These are phyloP conservation scores for Orius insidiosus DNA, from an alignment of 1,140 invertebrate genomes.

Conservation along the genomic window DNA sequence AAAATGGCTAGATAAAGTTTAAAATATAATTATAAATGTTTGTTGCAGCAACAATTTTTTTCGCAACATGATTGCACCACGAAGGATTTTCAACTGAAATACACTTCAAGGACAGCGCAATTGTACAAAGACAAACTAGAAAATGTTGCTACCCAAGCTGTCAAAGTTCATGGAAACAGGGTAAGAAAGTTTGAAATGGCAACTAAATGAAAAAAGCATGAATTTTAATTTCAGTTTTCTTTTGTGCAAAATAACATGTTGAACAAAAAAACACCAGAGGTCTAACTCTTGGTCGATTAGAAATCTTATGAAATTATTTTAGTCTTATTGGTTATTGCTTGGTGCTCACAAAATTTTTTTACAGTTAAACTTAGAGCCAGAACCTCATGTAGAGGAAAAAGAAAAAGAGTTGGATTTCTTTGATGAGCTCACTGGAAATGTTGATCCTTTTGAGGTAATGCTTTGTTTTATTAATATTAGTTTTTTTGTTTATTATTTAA, in stretches of 20 bases:
- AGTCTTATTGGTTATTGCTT: background rate
- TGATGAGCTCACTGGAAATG: constrained; percentile 36
- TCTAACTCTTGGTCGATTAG: background rate
- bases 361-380: constrained; percentile 42
- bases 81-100: constrained; percentile 91
- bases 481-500: too few relatives aligned
- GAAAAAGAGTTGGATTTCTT: constrained; percentile 59
- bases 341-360: constrained; percentile 12
- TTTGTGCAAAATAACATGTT: background rate
- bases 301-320: background rate
- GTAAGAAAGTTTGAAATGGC: too few relatives aligned
- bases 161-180: constrained; percentile 77
- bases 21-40: too few relatives aligned
- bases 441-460: constrained; percentile 15
- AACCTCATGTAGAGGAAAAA: constrained; percentile 27
- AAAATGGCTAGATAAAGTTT: too few relatives aligned
- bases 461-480: too few relatives aligned
- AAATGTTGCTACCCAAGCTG: constrained; percentile 62
- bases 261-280: constrained; percentile 3
- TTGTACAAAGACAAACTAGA: constrained; percentile 78
- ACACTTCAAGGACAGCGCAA: constrained; percentile 86
- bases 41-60: constrained; percentile 74
- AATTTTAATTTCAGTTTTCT: too few relatives aligned
- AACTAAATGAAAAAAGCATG: too few relatives aligned
- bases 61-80: constrained; percentile 80